Conservation (phyloP, 2,113 vertebrate genomes). For the Macroglossus sobrinus region DNA sequence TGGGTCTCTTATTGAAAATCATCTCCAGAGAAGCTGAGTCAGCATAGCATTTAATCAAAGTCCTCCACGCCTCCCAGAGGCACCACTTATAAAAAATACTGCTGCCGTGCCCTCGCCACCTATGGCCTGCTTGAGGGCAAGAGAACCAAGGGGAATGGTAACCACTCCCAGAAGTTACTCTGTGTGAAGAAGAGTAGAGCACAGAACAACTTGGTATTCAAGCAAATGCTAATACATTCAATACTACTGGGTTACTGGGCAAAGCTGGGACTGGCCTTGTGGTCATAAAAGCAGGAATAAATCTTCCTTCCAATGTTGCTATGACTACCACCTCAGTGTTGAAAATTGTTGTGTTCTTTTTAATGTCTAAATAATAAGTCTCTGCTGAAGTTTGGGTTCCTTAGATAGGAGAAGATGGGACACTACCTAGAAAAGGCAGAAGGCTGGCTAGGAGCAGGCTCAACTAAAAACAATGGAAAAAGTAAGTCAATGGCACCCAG, state of each 20-base stretch:
- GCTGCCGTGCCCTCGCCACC: rapidly evolving
- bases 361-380: not conserved
- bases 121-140: not conserved
- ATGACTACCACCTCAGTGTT: not conserved
- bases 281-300: not conserved
- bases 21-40: not conserved
- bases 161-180: not conserved
- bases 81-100: not conserved
- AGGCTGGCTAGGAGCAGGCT: not conserved
- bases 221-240: not conserved
- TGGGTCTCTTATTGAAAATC: not conserved
- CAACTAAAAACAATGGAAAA: not conserved
- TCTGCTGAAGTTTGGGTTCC: not conserved
- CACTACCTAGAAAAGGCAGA: not conserved
- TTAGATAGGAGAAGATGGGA: not conserved
- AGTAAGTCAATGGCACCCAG: not conserved
- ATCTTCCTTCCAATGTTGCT: not conserved
- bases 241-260: not conserved
- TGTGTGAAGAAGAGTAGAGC: not conserved
- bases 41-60: not conserved
- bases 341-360: not conserved
- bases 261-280: not conserved
- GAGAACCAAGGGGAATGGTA: not conserved
- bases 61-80: not conserved
- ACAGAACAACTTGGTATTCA: not conserved